A percentile compares a stretch with the other conserved stretches of the same genome.
Evolutionary conservation across 2,888 invertebrate genomes (phyloP).

Genomic region (Mantis religiosa): DNA sequence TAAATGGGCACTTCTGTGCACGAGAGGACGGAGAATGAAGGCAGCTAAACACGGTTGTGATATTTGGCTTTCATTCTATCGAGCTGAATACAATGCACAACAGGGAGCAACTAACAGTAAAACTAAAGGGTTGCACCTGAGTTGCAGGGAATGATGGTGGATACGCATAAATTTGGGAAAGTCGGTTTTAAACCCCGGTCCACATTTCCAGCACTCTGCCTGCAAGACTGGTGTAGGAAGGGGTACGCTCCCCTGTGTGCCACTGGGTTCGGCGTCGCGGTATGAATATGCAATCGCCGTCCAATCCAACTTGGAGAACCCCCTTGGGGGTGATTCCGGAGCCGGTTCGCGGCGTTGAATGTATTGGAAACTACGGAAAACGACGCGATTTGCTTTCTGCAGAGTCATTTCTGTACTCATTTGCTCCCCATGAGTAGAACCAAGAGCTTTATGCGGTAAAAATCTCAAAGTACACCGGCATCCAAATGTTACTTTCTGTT

Average conservation of each 20-base stretch:
- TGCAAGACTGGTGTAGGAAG: background rate
- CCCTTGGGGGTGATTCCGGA: conserved; percentile 4
- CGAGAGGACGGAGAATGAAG: no score
- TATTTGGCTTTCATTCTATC: no score
- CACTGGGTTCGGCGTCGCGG: background rate
- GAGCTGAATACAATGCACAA: no score
- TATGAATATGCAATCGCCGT: conserved; percentile 14
- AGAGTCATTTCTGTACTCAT: background rate
- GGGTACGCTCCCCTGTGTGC: background rate
- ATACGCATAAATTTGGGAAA: background rate
- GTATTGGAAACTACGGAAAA: background rate
- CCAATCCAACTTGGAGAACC: conserved; percentile 3
- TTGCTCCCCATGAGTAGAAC: background rate
- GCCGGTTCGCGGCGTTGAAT: background rate
- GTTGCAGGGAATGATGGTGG: background rate
- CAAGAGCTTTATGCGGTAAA: background rate
- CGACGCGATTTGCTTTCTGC: background rate
- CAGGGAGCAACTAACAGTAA: no score
- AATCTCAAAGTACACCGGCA: background rate
- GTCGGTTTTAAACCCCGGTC: background rate
- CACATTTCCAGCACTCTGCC: background rate
- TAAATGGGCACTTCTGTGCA: no score
- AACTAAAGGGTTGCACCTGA: background rate
- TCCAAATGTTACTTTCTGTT: no score
- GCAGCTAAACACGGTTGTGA: no score